These are phyloP conservation scores for Hypanus sabinus DNA, from an alignment of 2,113 vertebrate species.

Conservation along the genomic window DNA sequence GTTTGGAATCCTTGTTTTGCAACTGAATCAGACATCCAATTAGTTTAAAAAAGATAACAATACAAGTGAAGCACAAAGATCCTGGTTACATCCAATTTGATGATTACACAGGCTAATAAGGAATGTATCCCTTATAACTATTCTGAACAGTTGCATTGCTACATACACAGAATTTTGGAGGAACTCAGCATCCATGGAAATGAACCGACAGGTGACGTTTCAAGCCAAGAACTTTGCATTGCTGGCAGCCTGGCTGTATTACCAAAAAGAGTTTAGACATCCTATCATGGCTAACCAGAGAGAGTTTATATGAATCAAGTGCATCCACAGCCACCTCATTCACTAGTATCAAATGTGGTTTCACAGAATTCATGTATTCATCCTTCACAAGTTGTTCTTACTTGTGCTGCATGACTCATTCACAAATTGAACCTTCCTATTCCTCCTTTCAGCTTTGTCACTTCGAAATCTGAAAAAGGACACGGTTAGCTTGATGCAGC, in stretches of 20 bases:
- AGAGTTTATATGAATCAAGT: not conserved
- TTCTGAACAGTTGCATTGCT: not conserved
- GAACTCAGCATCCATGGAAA: no score
- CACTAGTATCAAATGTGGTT: not conserved
- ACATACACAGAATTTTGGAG: no score
- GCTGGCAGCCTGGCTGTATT: not conserved
- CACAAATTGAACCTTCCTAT: not conserved
- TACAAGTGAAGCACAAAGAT: not conserved
- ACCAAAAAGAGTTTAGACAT: not conserved
- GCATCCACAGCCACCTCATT: not conserved
- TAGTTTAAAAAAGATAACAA: not conserved
- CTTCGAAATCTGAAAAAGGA: constrained; percentile 1
- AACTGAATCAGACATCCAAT: not conserved
- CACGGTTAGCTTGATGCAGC: not conserved
- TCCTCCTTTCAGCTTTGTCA: constrained; percentile 3
- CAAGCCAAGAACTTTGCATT: no score
- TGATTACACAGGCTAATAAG: not conserved
- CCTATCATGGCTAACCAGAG: not conserved
- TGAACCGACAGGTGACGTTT: no score
- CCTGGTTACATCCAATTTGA: not conserved
- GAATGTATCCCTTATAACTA: not conserved
- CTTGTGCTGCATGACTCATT: constrained; percentile 15
- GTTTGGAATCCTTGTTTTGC: not conserved
- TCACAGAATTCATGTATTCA: not conserved
- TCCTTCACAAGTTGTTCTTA: not conserved